A percentile compares a stretch with the other conserved stretches of the same genome.
phyloP scores from a whole-genome alignment of 2,113 vertebrate species.

The Oreochromis niloticus region DNA sequence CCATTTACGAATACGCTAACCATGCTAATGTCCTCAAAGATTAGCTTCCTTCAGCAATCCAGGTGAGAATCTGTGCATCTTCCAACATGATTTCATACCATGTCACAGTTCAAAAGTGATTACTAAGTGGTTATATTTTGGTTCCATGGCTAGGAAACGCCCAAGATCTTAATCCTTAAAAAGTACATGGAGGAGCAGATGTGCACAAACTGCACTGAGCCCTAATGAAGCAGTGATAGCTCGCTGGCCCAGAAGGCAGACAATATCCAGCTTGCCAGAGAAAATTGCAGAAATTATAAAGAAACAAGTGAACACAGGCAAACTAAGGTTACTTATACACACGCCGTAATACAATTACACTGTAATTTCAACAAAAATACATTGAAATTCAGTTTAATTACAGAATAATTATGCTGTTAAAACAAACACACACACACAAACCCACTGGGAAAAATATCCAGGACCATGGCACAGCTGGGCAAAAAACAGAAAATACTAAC shows the following conservation, averaged over 20 bases:
- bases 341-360: not conserved
- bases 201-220: no score
- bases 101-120: not conserved
- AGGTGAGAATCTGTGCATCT: not conserved
- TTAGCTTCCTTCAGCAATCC: not conserved
- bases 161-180: no score
- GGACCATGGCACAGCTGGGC: not conserved
- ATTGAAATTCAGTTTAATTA: not conserved
- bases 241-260: no score
- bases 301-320: not conserved
- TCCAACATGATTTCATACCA: not conserved
- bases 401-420: not conserved
- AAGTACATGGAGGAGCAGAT: no score
- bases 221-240: no score
- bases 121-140: not conserved
- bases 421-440: not conserved
- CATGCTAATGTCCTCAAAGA: not conserved
- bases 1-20: not conserved
- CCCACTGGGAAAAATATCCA: not conserved
- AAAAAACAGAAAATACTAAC: not conserved
- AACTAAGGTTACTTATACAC: not conserved
- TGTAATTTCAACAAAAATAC: not conserved
- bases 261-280: no score
- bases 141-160: not conserved
- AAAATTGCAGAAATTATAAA: no score